Base-by-base conservation (phyloP, 2,888 invertebrate species). In the Vannuccia rotundouncinata region DNA sequence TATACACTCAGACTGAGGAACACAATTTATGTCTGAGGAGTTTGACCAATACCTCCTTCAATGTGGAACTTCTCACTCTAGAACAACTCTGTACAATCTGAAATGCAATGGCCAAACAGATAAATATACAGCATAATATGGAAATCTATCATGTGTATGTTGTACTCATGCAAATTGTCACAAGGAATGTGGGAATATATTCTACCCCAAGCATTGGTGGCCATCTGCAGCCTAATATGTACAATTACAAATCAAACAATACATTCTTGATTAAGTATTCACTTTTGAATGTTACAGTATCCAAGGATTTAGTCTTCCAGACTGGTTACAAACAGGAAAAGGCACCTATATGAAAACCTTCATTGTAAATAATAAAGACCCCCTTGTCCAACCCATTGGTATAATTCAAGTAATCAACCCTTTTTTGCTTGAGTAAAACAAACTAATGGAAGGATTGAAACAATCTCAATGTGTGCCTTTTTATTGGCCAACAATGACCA, bases 1-100 rank as follows among this genome's bases (percentile, higher is more conserved):
- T 75, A 31, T 75, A 31, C 75, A 75, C 31, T 75, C 31, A 2
- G 75, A 75, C 75, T 27, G 75, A 75, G 75, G 75, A 31, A 75
- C 30, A 2, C 75, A 75, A 29, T 75, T 75, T 22, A 75, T 75
- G 75, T 29, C 75, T 5, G 2, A 5, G 10, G 59, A 59, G 10
- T 59, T 59, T 59, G 59, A 59, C 59, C 10, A 59, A n/a, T 59
- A 13, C n/a, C 59, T 59, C 10, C 59, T 13, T n/a, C 10, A n/a
- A n/a, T n/a, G n/a, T 13, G 59, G 59, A 13, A 59, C n/a, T 13
- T 59, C 59, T 59, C 59, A 59, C n/a, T 59, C 59, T 13, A 10
- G 59, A 59, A 59, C 59, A 59, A n/a, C 59, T 13, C 59, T n/a
- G n/a, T 59, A 59, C 59, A 59, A 59, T 59, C 59, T n/a, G 10